Evolutionary conservation across 2,888 invertebrate species (phyloP).

Genomic region (Taenaris catops): DNA sequence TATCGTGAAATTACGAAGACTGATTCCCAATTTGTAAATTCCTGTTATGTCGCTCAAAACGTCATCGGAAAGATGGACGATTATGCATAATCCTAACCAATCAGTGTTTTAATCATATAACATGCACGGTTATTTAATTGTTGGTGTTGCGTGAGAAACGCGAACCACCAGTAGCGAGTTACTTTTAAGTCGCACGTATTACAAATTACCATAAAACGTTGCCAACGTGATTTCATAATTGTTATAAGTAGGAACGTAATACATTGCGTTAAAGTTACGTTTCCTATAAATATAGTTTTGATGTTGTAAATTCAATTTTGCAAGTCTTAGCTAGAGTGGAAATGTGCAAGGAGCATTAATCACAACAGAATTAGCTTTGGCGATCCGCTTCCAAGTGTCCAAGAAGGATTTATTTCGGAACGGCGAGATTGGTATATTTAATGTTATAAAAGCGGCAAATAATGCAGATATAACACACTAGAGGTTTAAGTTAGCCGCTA

Average conservation of each 20-base stretch:
- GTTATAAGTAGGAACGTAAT: slow-evolving; percentile 11
- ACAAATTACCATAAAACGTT: slow-evolving; percentile 25
- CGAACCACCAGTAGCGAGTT: slow-evolving; percentile 61
- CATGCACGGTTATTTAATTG: slow-evolving; percentile 61
- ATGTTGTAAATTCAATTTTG: slow-evolving; percentile 29
- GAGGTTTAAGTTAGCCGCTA: slow-evolving; percentile 23
- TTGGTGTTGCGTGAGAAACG: slow-evolving; percentile 75
- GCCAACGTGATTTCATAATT: slow-evolving; percentile 2
- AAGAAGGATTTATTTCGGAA: slow-evolving; percentile 60
- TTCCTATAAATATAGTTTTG: slow-evolving; percentile 22
- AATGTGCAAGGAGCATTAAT: slow-evolving; percentile 75
- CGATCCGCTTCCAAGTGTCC: slow-evolving; percentile 74
- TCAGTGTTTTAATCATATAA: slow-evolving; percentile 58
- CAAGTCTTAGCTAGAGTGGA: slow-evolving; percentile 51
- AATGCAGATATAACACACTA: slow-evolving; percentile 29
- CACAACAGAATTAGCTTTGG: slow-evolving; percentile 78
- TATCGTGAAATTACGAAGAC: neutral
- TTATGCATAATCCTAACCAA: slow-evolving; percentile 33
- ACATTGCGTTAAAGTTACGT: slow-evolving; percentile 32
- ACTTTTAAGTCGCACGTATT: slow-evolving; percentile 47
- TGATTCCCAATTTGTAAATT: slow-evolving; percentile 10
- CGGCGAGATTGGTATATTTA: slow-evolving; percentile 28
- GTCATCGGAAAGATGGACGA: slow-evolving; percentile 14
- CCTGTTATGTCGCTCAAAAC: slow-evolving; percentile 6
- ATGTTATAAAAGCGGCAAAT: slow-evolving; percentile 28